These are phyloP conservation scores for Tholera decimalis DNA, from an alignment of 2,888 invertebrate species.

Conservation along the genomic window DNA sequence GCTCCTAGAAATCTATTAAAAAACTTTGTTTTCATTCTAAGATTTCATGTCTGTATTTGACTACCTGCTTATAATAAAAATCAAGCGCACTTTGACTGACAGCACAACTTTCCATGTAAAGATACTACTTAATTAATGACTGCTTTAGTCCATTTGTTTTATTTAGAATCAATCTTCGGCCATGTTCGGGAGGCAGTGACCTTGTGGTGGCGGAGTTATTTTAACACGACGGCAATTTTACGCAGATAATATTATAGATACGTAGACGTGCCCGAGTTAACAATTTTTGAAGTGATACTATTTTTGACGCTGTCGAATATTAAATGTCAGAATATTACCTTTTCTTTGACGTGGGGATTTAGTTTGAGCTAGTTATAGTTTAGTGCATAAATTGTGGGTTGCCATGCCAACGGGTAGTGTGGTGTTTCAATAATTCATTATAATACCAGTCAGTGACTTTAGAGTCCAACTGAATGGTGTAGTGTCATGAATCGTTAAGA, in stretches of 20 bases:
- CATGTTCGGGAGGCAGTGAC: constrained; percentile 51
- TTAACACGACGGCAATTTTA: constrained; percentile 49
- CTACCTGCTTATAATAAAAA: constrained; percentile 25
- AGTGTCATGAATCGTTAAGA: constrained; percentile 6
- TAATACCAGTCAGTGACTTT: constrained; percentile 37
- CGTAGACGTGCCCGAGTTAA: constrained; percentile 13
- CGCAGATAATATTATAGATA: constrained; percentile 37
- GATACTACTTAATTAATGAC: constrained; percentile 47
- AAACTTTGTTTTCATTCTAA: constrained; percentile 5
- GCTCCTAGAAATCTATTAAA: constrained; percentile 7
- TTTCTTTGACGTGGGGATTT: neutral
- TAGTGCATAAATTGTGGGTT: constrained; percentile 14
- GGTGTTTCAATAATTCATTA: constrained; percentile 27
- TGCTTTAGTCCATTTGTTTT: constrained; percentile 46
- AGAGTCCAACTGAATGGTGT: constrained; percentile 15
- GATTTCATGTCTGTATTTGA: constrained; percentile 2
- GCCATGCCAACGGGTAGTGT: constrained; percentile 32
- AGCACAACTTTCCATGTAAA: constrained; percentile 22
- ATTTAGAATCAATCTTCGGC: constrained; percentile 49
- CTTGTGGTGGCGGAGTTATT: constrained; percentile 59
- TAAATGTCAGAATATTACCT: neutral
- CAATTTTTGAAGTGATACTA: constrained; percentile 6
- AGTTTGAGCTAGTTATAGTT: constrained; percentile 1
- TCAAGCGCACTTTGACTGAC: constrained; percentile 14
- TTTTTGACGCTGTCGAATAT: constrained; percentile 7